phyloP scores from a whole-genome alignment of 2,797 vertebrate genomes.

The Lepilemur ruficaudatus region DNA sequence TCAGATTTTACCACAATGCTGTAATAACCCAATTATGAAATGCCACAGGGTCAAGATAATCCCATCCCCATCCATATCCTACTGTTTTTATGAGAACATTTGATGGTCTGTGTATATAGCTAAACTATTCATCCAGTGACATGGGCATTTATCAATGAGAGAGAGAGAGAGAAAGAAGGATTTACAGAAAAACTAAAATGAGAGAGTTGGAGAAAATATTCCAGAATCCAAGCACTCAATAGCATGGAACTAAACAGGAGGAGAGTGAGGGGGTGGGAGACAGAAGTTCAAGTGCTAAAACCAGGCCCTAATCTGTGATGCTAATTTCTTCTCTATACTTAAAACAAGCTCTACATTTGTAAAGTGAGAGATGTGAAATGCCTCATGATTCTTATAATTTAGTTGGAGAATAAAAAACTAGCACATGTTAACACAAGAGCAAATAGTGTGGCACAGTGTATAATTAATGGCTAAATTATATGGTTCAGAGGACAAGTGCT shows the following conservation, averaged over 20 bases:
- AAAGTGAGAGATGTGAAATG: conserved; percentile 31
- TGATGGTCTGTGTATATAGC: not conserved
- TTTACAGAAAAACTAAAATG: not conserved
- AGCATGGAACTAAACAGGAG: not conserved
- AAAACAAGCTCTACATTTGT: not conserved
- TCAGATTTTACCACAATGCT: not conserved
- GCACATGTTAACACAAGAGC: conserved; percentile 21
- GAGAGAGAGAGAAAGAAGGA: not conserved
- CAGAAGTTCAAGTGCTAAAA: not conserved
- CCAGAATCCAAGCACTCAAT: not conserved
- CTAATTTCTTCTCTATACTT: not conserved
- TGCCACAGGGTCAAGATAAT: not conserved
- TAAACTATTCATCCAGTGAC: not conserved
- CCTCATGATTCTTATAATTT: conserved; percentile 49
- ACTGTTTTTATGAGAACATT: not conserved
- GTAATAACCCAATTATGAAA: not conserved
- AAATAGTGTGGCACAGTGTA: not conserved
- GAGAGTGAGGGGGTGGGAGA: accelerated
- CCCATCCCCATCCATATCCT: not conserved
- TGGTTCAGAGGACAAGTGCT: conserved; percentile 4
- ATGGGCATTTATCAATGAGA: conserved; percentile 20
- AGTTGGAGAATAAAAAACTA: not conserved
- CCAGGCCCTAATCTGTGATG: not conserved
- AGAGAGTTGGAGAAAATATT: not conserved
- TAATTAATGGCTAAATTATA: conserved; percentile 58